phyloP scores from a whole-genome alignment of 2,113 vertebrate genomes.

The Oryzias javanicus region DNA sequence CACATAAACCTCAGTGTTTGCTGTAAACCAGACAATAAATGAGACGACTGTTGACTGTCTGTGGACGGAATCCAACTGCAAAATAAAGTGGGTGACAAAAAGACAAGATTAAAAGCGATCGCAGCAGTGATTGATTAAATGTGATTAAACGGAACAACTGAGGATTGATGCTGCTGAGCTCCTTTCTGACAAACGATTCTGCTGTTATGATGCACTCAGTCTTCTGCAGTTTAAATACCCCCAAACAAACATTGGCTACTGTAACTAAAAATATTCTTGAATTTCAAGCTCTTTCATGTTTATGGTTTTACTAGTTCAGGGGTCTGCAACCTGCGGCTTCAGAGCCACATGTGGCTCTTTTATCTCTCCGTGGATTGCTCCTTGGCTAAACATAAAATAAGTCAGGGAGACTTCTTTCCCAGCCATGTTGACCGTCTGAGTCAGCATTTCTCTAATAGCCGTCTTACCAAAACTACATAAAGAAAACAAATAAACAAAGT shows the following conservation, averaged over 20 bases:
- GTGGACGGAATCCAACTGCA: slow-evolving; percentile 39
- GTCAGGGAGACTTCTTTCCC: no score
- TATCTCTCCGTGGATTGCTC: no score
- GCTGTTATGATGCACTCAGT: slow-evolving; percentile 33
- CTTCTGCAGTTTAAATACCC: slow-evolving; percentile 29
- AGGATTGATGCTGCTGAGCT: slow-evolving; percentile 37
- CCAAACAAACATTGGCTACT: slow-evolving; percentile 4
- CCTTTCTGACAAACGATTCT: slow-evolving; percentile 36
- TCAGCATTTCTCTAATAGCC: no score
- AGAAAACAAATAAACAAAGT: no score
- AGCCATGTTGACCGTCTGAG: no score
- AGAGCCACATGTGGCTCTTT: no score
- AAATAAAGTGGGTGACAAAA: slow-evolving; percentile 60
- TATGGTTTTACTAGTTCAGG: no score
- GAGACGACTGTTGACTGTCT: slow-evolving; percentile 41
- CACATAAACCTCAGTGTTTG: slow-evolving; percentile 59
- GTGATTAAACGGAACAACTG: slow-evolving; percentile 48
- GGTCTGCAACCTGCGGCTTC: no score
- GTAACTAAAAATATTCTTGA: no score
- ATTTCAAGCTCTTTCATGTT: no score
- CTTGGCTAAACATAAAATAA: no score
- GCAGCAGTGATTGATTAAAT: slow-evolving; percentile 57
- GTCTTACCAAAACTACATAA: no score
- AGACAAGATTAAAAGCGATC: slow-evolving; percentile 53
- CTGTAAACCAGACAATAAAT: slow-evolving; percentile 66